Evolutionary conservation across 1,140 invertebrate genomes (phyloP).

Genomic region (Drosophila mauritiana): DNA sequence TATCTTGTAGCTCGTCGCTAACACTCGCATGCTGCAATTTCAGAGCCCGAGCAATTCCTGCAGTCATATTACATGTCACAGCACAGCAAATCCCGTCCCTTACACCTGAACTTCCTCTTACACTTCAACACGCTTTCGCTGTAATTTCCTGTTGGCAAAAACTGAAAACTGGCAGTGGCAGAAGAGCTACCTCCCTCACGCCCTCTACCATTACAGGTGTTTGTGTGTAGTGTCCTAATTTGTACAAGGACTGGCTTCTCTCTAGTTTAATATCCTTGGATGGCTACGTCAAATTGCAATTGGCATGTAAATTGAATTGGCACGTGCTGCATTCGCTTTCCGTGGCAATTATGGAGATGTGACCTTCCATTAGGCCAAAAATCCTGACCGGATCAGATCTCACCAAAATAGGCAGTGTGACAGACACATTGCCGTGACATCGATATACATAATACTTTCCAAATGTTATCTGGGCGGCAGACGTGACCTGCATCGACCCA

Average conservation of each 20-base stretch:
- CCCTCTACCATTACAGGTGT: not conserved
- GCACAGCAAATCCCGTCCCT: not conserved
- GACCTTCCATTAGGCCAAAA: slow-evolving; percentile 26
- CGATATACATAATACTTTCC: slow-evolving; percentile 46
- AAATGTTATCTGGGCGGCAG: slow-evolving; percentile 42
- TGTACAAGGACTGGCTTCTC: slow-evolving; percentile 18
- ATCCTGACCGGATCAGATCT: slow-evolving; percentile 28
- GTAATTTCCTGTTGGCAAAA: slow-evolving; percentile 70
- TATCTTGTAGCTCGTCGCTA: slow-evolving; percentile 47
- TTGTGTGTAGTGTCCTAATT: slow-evolving; percentile 43
- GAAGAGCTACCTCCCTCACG: not conserved
- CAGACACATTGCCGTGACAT: slow-evolving; percentile 51
- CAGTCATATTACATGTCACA: slow-evolving; percentile 76
- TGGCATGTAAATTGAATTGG: slow-evolving; percentile 74
- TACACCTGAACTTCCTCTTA: slow-evolving; percentile 62
- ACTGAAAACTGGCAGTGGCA: slow-evolving; percentile 47
- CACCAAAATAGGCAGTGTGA: slow-evolving; percentile 26
- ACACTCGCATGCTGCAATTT: slow-evolving; percentile 36
- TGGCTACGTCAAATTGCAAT: slow-evolving; percentile 35
- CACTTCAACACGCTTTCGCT: slow-evolving; percentile 76
- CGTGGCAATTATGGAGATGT: slow-evolving; percentile 31
- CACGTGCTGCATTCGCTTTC: slow-evolving; percentile 45
- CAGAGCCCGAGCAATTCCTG: slow-evolving; percentile 58
- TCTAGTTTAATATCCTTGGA: slow-evolving; percentile 32
- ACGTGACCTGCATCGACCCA: slow-evolving; percentile 75